Conservation (phyloP, 1,140 invertebrate genomes). For the Conus betulinus region DNA sequence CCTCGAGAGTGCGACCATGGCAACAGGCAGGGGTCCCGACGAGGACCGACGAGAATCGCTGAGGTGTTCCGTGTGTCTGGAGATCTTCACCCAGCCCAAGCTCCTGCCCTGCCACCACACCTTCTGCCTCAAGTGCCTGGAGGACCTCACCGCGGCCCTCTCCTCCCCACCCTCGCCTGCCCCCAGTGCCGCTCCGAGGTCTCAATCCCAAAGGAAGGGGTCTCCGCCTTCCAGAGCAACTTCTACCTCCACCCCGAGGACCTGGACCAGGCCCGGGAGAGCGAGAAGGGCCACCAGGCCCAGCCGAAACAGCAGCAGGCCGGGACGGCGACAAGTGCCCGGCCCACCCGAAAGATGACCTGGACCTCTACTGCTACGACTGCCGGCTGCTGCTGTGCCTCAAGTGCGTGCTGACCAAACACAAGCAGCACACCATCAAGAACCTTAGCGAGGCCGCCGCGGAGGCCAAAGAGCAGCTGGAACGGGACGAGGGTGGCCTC, state of each 20-base stretch:
- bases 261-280: not conserved
- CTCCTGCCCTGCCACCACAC: slow-evolving; percentile 15
- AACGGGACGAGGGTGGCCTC: not conserved
- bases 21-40: not conserved
- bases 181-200: not conserved
- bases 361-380: slow-evolving; percentile 1
- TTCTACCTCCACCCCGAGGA: slow-evolving; percentile 5
- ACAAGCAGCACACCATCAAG: not conserved
- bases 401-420: slow-evolving; percentile 19
- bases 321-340: not conserved
- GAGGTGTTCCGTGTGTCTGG: slow-evolving; percentile 18
- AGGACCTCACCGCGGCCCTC: not conserved
- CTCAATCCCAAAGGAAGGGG: not conserved
- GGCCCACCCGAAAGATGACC: not conserved
- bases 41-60: not conserved
- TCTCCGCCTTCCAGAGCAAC: slow-evolving; percentile 1
- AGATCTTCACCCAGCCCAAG: not conserved
- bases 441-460: not conserved
- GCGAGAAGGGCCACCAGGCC: not conserved
- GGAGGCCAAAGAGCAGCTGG: not conserved
- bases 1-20: not conserved
- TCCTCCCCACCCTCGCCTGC: not conserved
- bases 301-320: too few species aligned
- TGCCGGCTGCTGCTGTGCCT: slow-evolving; percentile 1
- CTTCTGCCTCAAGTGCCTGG: slow-evolving; percentile 21